Base-by-base conservation (phyloP, 2,888 invertebrate species). In the Watsonalla binaria region DNA sequence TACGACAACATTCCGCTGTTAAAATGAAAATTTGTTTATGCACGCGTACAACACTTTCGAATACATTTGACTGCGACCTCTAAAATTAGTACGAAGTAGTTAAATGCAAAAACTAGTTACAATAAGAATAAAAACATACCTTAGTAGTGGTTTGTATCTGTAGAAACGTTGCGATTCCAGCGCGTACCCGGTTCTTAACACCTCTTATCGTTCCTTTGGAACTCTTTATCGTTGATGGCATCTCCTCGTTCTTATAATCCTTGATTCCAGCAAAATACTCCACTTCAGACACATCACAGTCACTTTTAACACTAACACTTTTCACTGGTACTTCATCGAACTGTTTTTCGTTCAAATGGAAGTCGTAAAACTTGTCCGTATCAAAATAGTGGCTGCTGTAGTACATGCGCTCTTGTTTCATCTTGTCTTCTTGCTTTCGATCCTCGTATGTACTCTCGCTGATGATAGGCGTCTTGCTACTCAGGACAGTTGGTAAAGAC, bases 151-250 rank as follows among this genome's bases (percentile, higher is more conserved):
- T 93, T 77, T 95, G 95, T 74, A 96, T 94, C 79, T 96, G 96
- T 58, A 97, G 92, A 86, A 98, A 98, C n/a, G 98, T 98, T 50
- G 97, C 97, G 72, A 98, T 98, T 60, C 98, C 98, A 61, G 97
- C 97, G 64, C 98, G 92, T 55, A 98, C 98, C 68, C 98, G 93
- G 90, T 98, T 98, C 90, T 96, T 97, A 61, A 98, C 97, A 58
- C 98, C 98, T 49, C 98, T 94, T 65, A 98, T 96, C 9, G 98
- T 98, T 50, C 98, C 98, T 79, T 96, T 96, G 53, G 96, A 94
- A 89, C 98, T 98, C 64, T 95, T 93, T 75, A 98, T 98, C 54
- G 97, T 96, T 53, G 95, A 94, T 46, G 94, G 93, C 57, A 92
- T 91, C 46, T 92, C 92, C 67, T 92, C 92, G 56, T 75, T 89